Conservation (phyloP, 2,797 vertebrate species). For the Sebastolobus altivelis region DNA sequence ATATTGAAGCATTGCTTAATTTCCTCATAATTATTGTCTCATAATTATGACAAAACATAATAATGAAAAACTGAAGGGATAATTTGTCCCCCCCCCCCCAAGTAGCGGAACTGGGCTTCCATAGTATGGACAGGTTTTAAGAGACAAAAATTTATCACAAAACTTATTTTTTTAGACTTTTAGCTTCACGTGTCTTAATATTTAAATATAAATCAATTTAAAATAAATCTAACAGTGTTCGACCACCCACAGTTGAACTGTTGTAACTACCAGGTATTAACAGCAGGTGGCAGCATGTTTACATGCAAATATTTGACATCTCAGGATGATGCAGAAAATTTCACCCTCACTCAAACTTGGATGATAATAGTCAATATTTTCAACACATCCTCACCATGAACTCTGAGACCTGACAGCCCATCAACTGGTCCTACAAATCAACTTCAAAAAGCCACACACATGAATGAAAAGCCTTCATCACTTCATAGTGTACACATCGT, state of each 20-base stretch:
- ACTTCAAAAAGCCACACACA: neutral
- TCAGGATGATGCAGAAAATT: neutral
- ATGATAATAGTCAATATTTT: neutral
- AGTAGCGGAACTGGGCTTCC: neutral
- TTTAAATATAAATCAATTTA: too few relatives aligned
- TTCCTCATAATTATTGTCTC: neutral
- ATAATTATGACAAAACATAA: neutral
- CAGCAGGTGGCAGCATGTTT: conserved; percentile 63
- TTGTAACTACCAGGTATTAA: neutral
- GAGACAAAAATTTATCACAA: neutral
- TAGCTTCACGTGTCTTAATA: neutral
- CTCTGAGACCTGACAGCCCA: neutral
- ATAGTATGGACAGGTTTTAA: neutral
- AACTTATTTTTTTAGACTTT: neutral
- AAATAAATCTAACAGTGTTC: neutral
- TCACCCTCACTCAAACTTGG: neutral
- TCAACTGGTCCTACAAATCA: conserved; percentile 2
- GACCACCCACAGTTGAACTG: neutral
- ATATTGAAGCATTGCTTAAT: too few relatives aligned
- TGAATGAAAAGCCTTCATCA: conserved; percentile 1
- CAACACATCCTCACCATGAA: neutral
- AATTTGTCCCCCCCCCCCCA: accelerated
- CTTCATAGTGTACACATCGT: conserved; percentile 19
- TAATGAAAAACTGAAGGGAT: neutral
- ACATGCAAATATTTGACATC: neutral